These are phyloP conservation scores for Hirudo medicinalis DNA, from an alignment of 1,140 invertebrate species.

Conservation along the genomic window DNA sequence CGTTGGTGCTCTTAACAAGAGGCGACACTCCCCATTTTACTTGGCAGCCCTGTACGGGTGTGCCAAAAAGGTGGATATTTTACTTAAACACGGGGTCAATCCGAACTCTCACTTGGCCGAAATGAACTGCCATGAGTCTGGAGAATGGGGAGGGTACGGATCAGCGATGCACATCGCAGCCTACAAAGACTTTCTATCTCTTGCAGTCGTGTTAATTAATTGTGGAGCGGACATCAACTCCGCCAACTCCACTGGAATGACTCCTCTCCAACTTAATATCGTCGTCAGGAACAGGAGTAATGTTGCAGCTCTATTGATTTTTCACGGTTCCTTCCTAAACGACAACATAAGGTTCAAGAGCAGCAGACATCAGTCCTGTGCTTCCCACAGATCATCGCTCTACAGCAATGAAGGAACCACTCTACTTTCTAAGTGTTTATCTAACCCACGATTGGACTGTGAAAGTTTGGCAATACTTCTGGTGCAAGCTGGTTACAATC, in stretches of 20 bases:
- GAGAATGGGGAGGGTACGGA: slow-evolving; percentile 17
- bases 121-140: not conserved
- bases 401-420: slow-evolving; percentile 4
- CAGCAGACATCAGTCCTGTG: not conserved
- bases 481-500: slow-evolving; percentile 22
- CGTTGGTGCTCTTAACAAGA: slow-evolving; percentile 17
- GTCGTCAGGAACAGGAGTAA: slow-evolving; percentile 14
- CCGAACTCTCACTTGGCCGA: not conserved
- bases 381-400: not conserved
- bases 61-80: slow-evolving; percentile 16
- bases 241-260: slow-evolving; percentile 9
- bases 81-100: slow-evolving; percentile 18
- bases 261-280: slow-evolving; percentile 21
- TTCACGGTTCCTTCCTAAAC: slow-evolving; percentile 19
- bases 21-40: slow-evolving; percentile 17
- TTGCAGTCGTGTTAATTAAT: slow-evolving; percentile 18
- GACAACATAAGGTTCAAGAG: not conserved
- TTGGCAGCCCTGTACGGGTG: slow-evolving; percentile 21
- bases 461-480: slow-evolving; percentile 17
- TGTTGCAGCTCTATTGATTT: slow-evolving; percentile 17
- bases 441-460: slow-evolving; percentile 20
- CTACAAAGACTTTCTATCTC: slow-evolving; percentile 14
- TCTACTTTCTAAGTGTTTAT: slow-evolving; percentile 15
- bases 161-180: slow-evolving; percentile 22
- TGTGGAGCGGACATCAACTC: slow-evolving; percentile 16